Evolutionary conservation across 2,797 vertebrate species (phyloP).

Genomic region (Echeneis naucrates): DNA sequence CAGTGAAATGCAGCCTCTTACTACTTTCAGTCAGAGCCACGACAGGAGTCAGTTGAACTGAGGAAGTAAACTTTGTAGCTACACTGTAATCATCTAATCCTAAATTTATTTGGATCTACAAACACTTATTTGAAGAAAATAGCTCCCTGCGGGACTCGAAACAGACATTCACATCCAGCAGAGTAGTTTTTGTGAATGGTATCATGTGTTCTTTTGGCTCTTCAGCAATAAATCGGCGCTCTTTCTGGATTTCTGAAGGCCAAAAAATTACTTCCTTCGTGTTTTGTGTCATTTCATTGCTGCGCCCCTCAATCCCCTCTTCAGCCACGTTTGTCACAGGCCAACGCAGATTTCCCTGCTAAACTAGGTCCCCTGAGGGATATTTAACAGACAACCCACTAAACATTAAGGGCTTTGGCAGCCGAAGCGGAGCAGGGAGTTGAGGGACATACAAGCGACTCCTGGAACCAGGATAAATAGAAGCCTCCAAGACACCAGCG

Average conservation of each 20-base stretch:
- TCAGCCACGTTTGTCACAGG: conserved; percentile 40
- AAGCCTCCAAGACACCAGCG: conserved; percentile 54
- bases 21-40: conserved; percentile 8
- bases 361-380: conserved; percentile 52
- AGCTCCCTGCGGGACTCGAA: conserved; percentile 25
- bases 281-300: conserved; percentile 25
- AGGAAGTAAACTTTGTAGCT: conserved; percentile 12
- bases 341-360: conserved; percentile 35
- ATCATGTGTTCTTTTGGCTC: conserved; percentile 13
- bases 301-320: conserved; percentile 23
- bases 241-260: conserved; percentile 24
- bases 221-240: conserved; percentile 26
- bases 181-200: conserved; percentile 13
- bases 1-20: conserved; percentile 20
- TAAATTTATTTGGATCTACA: conserved; percentile 30
- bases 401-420: conserved; percentile 78
- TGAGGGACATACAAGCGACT: conserved; percentile 52
- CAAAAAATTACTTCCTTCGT: conserved; percentile 20
- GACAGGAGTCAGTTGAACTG: conserved; percentile 11
- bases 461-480: conserved; percentile 63
- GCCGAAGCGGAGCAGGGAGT: conserved; percentile 38
- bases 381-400: conserved; percentile 69
- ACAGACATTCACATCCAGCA: conserved; percentile 21
- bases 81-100: conserved; percentile 20
- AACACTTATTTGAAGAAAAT: conserved; percentile 9